Evolutionary conservation across 2,888 invertebrate genomes (phyloP).

Genomic region (Eristalis pertinax): DNA sequence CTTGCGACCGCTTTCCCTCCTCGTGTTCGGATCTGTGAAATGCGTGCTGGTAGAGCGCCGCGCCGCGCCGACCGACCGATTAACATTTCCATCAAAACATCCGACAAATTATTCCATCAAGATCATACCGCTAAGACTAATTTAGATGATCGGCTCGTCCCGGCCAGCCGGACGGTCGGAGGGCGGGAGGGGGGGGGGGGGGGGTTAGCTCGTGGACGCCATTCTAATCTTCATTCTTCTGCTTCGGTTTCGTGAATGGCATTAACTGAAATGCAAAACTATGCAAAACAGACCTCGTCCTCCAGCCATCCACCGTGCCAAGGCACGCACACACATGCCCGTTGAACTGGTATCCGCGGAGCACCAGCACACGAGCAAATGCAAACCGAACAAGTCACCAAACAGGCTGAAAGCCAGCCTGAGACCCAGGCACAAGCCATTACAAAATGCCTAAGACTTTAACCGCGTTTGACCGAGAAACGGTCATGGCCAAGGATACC

Average conservation of each 20-base stretch:
- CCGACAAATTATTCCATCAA: neutral
- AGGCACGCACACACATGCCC: constrained; percentile 35
- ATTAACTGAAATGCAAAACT: constrained; percentile 33
- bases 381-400: constrained; percentile 10
- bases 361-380: neutral
- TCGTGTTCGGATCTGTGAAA: neutral
- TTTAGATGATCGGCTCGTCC: constrained; percentile 16
- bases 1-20: neutral
- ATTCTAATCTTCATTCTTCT: constrained; percentile 47
- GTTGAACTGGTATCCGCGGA: constrained; percentile 24
- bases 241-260: constrained; percentile 35
- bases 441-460: constrained; percentile 66
- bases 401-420: constrained; percentile 43
- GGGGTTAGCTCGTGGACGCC: constrained; percentile 9
- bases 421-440: constrained; percentile 44
- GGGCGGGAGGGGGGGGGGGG: no score
- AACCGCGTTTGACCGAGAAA: constrained; percentile 72
- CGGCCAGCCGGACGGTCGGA: no score
- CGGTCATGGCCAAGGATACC: constrained; percentile 71
- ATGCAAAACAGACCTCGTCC: constrained; percentile 4
- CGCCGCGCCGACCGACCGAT: neutral
- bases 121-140: constrained; percentile 4
- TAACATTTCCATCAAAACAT: neutral
- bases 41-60: neutral
- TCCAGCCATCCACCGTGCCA: neutral